Base-by-base conservation (phyloP, 2,113 vertebrate species). In the Tupaia tana region DNA sequence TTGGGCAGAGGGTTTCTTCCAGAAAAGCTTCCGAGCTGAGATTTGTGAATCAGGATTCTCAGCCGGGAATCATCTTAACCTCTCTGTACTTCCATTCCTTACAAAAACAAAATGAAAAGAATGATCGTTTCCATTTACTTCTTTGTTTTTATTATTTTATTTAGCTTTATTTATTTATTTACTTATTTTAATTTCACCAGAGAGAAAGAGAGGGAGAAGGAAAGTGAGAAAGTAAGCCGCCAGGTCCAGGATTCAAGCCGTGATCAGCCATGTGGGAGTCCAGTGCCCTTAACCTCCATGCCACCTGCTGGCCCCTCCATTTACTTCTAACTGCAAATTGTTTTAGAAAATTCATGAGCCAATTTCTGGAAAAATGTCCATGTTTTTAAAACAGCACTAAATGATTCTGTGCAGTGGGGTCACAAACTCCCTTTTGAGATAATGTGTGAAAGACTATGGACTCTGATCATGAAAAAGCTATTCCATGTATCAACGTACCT, bases 301-400 rank as follows among this genome's bases (percentile, higher is more conserved):
- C 43, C 43, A 43, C 43, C 43, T 43, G 43, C 43, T 3, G 43
- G 2, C 43, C 43, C 43, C 43, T 71, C 52, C 73, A 64, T 31
- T 89, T 59, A 79, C 56, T 18, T 79, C 56, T 54, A 20, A 31
- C 52, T n/a, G 54, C 58, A 31, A 59, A 29, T 54, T 27, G 54
- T 93, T 56, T 20, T 1, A 79, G 64, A 79, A 83, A 75, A 81
- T 56, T 31, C 74, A 90, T 24, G 5, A 29, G 63, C 16, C 22
- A 19, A n/a, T 86, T 10, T 63, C 54, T 20, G 9, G 29, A 9
- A 58, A 93, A 81, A 69, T 13, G 25, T 43, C 29, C 29, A 59
- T 27, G 29, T 89, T 93, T 93, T 82, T 74, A n/a, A 81, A 71
- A 69, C 2, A 58, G 29, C 31, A 25, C 31, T 91, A 84, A 74